Percentiles rank a stretch among this genome's conserved stretches.
phyloP scores from a whole-genome alignment of 2,888 invertebrate genomes.

The Clivina fossor region DNA sequence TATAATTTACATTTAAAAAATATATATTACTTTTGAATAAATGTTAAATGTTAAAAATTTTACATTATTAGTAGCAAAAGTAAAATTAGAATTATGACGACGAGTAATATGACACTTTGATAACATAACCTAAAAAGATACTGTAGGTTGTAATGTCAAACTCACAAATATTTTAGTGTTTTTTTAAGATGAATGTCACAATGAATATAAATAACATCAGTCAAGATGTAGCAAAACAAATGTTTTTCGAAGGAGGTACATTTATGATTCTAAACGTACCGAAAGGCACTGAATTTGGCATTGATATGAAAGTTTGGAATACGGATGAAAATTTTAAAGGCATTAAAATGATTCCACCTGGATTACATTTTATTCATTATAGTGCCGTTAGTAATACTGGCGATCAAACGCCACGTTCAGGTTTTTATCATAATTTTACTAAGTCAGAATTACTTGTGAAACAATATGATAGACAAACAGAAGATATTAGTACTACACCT shows the following conservation, averaged over 20 bases:
- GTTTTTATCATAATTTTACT: slow-evolving; percentile 77
- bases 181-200: not conserved
- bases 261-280: slow-evolving; percentile 86
- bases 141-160: too few species aligned
- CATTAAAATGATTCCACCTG: slow-evolving; percentile 98
- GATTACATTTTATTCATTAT: slow-evolving; percentile 91
- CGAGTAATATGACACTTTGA: too few species aligned
- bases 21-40: too few species aligned
- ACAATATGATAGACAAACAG: slow-evolving; percentile 79
- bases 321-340: slow-evolving; percentile 91
- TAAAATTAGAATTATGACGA: too few species aligned
- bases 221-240: slow-evolving; percentile 71
- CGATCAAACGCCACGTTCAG: slow-evolving; percentile 69
- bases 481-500: slow-evolving; percentile 70
- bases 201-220: not conserved
- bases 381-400: slow-evolving; percentile 67
- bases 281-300: slow-evolving; percentile 92
- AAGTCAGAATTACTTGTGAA: slow-evolving; percentile 81
- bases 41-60: too few species aligned
- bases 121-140: too few species aligned
- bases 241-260: slow-evolving; percentile 80
- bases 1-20: too few species aligned
- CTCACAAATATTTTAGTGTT: not conserved
- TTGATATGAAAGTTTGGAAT: slow-evolving; percentile 88
- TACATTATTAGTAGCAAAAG: too few species aligned